phyloP scores from a whole-genome alignment of 23 tunicate genomes.

The Aplidium turbinatum region DNA sequence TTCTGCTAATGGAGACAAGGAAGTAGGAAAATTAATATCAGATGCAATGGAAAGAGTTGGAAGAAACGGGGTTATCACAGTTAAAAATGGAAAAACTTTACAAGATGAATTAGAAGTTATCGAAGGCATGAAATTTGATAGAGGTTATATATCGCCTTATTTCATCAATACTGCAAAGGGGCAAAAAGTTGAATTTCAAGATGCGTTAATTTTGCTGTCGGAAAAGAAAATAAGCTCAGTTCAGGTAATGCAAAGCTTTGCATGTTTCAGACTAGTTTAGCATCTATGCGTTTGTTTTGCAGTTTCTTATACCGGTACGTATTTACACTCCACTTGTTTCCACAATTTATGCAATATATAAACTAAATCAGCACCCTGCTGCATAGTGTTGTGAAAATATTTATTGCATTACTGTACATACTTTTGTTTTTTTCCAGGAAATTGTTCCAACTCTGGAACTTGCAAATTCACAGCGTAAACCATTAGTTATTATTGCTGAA shows the following conservation, averaged over 20 bases:
- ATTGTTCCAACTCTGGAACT: slow-evolving; percentile 96
- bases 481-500: slow-evolving; percentile 94
- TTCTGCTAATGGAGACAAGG: slow-evolving; percentile 97
- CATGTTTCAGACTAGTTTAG: no score
- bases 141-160: slow-evolving; percentile 98
- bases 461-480: slow-evolving; percentile 88
- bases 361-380: no score
- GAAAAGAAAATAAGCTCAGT: slow-evolving; percentile 90
- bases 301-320: no score
- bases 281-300: no score
- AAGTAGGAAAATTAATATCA: slow-evolving; percentile 90
- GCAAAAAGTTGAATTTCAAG: slow-evolving; percentile 95
- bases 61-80: slow-evolving; percentile 97
- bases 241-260: no score
- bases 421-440: slow-evolving; percentile 27
- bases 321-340: no score
- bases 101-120: slow-evolving; percentile 97
- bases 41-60: slow-evolving; percentile 98
- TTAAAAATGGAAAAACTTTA: slow-evolving; percentile 97
- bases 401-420: background rate
- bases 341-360: no score
- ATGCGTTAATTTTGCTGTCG: slow-evolving; percentile 82
- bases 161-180: slow-evolving; percentile 97
- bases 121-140: slow-evolving; percentile 99
- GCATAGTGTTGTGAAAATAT: no score